Evolutionary conservation across 2,113 vertebrate genomes (phyloP).

Genomic region (Anthoscopus minutus): DNA sequence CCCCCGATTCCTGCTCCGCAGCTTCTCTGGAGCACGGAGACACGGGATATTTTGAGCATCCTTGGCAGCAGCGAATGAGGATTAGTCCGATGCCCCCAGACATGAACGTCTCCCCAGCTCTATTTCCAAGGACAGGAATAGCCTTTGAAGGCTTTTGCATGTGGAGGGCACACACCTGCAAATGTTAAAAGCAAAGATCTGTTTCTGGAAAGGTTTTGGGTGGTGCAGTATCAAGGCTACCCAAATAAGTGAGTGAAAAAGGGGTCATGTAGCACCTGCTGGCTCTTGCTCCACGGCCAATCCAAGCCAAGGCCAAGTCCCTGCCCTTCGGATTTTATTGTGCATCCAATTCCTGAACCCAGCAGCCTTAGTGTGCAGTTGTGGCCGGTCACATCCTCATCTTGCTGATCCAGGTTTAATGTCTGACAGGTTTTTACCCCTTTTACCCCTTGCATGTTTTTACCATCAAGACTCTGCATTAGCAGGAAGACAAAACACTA

Average conservation of each 20-base stretch:
- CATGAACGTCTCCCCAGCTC: not conserved
- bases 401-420: not conserved
- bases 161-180: not conserved
- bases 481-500: not conserved
- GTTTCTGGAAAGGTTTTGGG: not conserved
- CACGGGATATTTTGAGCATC: not conserved
- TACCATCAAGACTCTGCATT: not conserved
- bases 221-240: not conserved
- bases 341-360: not conserved
- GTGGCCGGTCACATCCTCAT: not conserved
- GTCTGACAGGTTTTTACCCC: rapidly evolving
- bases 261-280: rapidly evolving
- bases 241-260: not conserved
- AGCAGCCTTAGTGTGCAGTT: rapidly evolving
- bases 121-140: not conserved
- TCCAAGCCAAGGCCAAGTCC: rapidly evolving
- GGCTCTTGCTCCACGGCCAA: not conserved
- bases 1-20: not conserved
- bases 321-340: not conserved
- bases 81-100: not conserved
- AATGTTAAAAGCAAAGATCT: not conserved
- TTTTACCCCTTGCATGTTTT: not conserved
- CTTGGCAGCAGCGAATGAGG: not conserved
- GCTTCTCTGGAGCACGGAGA: not conserved
- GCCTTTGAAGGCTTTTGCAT: not conserved